Evolutionary conservation across 2,797 vertebrate species (phyloP).

Genomic region (Microtus californicus): DNA sequence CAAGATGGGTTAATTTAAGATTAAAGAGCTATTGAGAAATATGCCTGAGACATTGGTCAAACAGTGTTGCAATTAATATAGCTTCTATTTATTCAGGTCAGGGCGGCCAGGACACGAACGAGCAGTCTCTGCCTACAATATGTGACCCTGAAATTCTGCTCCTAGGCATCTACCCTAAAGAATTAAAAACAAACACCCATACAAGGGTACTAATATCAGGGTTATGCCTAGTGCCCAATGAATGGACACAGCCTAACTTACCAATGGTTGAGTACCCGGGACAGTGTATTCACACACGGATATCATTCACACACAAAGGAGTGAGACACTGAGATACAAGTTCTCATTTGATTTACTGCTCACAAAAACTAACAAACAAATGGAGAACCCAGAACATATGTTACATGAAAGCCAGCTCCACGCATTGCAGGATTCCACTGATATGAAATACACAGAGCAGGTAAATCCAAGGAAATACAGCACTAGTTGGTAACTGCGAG

Average conservation of each 20-base stretch:
- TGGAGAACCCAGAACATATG: neutral
- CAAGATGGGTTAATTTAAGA: too few relatives aligned
- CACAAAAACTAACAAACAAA: neutral
- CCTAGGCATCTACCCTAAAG: neutral
- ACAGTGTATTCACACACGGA: neutral
- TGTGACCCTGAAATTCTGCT: neutral
- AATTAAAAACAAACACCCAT: neutral
- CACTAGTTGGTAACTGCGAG: neutral
- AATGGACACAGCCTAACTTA: neutral
- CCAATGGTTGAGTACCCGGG: neutral
- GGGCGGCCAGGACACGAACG: too few relatives aligned
- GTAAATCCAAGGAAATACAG: neutral
- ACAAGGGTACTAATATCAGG: rapidly evolving
- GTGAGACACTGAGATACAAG: neutral
- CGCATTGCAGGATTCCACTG: neutral
- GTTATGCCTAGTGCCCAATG: neutral
- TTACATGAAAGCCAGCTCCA: neutral
- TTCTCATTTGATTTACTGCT: neutral
- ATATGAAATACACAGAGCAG: neutral
- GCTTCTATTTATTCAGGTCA: too few relatives aligned
- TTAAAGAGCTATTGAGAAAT: too few relatives aligned
- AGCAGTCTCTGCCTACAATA: too few relatives aligned
- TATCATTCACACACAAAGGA: neutral
- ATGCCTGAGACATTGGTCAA: too few relatives aligned
- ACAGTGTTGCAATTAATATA: too few relatives aligned